These are phyloP conservation scores for Pocillopora verrucosa DNA, from an alignment of 64 coral and sea anemone genomes.

Conservation along the genomic window DNA sequence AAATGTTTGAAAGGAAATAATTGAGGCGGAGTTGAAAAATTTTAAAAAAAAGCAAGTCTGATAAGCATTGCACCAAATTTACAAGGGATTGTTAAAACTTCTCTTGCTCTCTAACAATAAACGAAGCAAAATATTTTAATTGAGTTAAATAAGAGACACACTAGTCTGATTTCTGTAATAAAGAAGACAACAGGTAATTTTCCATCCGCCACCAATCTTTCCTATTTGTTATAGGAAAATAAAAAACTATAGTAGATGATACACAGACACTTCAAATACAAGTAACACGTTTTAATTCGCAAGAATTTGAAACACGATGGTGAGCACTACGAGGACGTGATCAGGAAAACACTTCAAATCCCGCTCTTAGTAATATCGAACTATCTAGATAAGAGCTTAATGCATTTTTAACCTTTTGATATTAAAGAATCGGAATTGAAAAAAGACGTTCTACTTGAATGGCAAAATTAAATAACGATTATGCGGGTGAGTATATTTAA, in stretches of 20 bases:
- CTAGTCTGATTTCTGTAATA: too few species aligned
- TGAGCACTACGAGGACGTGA: conserved; percentile 3
- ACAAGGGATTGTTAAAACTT: too few species aligned
- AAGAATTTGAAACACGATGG: background rate
- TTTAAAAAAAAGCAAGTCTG: too few species aligned
- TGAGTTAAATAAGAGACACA: too few species aligned
- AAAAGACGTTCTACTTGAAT: conserved; percentile 36
- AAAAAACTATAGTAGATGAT: too few species aligned
- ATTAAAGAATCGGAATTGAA: conserved; percentile 2
- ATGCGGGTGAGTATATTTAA: background rate
- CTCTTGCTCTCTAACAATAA: too few species aligned
- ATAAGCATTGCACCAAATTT: too few species aligned
- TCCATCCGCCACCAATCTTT: too few species aligned
- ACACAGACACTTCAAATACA: background rate
- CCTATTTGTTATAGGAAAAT: too few species aligned
- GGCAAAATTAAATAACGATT: conserved; percentile 2
- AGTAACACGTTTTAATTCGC: background rate
- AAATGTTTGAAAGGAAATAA: background rate
- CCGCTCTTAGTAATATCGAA: conserved; percentile 5
- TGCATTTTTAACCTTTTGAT: background rate
- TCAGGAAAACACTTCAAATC: conserved; percentile 20
- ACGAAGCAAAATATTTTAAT: too few species aligned
- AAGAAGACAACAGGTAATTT: too few species aligned
- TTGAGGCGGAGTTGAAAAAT: too few species aligned
- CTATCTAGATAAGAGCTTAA: conserved; percentile 1